Evolutionary conservation across 2,797 vertebrate genomes (phyloP).

Genomic region (Ambastaia sidthimunki): DNA sequence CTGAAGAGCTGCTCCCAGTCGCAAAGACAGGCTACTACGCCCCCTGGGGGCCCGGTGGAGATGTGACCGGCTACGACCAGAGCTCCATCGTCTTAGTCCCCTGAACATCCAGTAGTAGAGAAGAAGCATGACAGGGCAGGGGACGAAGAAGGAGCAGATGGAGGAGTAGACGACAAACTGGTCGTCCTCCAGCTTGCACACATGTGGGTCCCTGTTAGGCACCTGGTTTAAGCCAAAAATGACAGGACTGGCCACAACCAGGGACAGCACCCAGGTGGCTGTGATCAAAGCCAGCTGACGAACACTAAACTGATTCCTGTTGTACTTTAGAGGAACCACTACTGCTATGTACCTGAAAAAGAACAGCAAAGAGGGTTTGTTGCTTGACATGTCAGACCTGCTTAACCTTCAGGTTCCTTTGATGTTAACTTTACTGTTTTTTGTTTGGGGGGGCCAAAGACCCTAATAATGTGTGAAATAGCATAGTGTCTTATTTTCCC

Average conservation of each 20-base stretch:
- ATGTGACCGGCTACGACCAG: conserved; percentile 65
- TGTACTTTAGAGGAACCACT: conserved; percentile 79
- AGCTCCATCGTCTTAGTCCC: conserved; percentile 74
- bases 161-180: conserved; percentile 80
- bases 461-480: too few relatives aligned
- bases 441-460: too few relatives aligned
- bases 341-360: conserved; percentile 77
- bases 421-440: too few relatives aligned
- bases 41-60: conserved; percentile 27
- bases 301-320: conserved; percentile 79
- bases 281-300: conserved; percentile 76
- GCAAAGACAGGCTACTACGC: conserved; percentile 63
- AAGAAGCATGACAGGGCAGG: conserved; percentile 79
- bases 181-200: conserved; percentile 78
- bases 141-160: conserved; percentile 80
- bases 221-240: conserved; percentile 79
- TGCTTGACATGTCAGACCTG: background rate
- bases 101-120: conserved; percentile 80
- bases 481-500: too few relatives aligned
- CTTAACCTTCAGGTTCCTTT: background rate
- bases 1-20: conserved; percentile 58
- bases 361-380: background rate
- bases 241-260: conserved; percentile 77
- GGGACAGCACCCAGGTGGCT: conserved; percentile 78
- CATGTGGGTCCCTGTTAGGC: conserved; percentile 66